phyloP scores from a whole-genome alignment of 2,888 invertebrate genomes.

The Miltochrista miniata region DNA sequence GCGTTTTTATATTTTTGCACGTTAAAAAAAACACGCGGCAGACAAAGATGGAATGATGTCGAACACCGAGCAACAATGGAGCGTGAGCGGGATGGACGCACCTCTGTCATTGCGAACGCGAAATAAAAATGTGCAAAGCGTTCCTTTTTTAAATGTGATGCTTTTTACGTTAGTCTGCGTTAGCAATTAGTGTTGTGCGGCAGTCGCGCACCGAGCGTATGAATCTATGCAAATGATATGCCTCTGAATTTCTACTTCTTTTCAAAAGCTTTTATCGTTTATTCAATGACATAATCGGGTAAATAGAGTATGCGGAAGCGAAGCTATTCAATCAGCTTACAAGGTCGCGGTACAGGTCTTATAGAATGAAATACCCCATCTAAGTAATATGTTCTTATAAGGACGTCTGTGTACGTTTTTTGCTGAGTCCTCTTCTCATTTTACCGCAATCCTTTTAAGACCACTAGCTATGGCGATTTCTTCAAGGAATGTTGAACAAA shows the following conservation, averaged over 20 bases:
- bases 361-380: slow-evolving; percentile 41
- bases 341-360: slow-evolving; percentile 56
- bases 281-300: slow-evolving; percentile 49
- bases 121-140: slow-evolving; percentile 82
- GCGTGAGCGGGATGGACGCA: slow-evolving; percentile 73
- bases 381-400: slow-evolving; percentile 26
- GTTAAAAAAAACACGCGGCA: slow-evolving; percentile 77
- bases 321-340: slow-evolving; percentile 48
- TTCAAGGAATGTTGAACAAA: slow-evolving; percentile 58
- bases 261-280: slow-evolving; percentile 62
- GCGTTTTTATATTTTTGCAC: slow-evolving; percentile 83
- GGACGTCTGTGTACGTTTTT: slow-evolving; percentile 47
- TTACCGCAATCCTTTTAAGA: slow-evolving; percentile 67
- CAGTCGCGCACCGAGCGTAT: slow-evolving; percentile 69
- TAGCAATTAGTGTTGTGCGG: slow-evolving; percentile 82
- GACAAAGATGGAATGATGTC: slow-evolving; percentile 83
- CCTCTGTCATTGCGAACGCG: slow-evolving; percentile 73
- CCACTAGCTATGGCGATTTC: slow-evolving; percentile 60
- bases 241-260: slow-evolving; percentile 39
- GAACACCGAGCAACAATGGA: slow-evolving; percentile 71
- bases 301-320: slow-evolving; percentile 62
- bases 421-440: slow-evolving; percentile 54
- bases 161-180: slow-evolving; percentile 82
- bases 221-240: slow-evolving; percentile 71
- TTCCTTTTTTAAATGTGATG: slow-evolving; percentile 81